phyloP scores from a whole-genome alignment of 2,888 invertebrate species.

The Drosophila sordidapex region DNA sequence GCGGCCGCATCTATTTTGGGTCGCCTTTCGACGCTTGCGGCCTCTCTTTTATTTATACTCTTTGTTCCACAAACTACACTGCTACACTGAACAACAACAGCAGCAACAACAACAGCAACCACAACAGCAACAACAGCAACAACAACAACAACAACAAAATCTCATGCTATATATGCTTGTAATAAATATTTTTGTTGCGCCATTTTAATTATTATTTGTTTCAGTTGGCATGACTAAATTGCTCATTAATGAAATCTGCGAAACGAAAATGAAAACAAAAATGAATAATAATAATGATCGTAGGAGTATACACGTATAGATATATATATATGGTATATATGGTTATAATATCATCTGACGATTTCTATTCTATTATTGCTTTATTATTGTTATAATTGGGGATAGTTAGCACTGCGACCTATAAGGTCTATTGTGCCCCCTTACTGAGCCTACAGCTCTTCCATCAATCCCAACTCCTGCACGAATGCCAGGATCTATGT shows the following conservation, averaged over 20 bases:
- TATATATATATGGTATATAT: neutral
- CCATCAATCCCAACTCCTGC: too few species aligned
- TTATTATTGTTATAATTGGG: neutral
- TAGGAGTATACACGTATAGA: neutral
- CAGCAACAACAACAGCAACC: neutral
- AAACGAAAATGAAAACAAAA: slow-evolving; percentile 5
- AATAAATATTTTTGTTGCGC: slow-evolving; percentile 44
- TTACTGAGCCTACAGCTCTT: too few species aligned
- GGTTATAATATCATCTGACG: too few species aligned
- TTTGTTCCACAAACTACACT: slow-evolving; percentile 2
- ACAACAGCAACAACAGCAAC: neutral
- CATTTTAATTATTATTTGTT: slow-evolving; percentile 37
- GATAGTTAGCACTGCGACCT: too few species aligned
- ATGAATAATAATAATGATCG: neutral
- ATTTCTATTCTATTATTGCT: neutral
- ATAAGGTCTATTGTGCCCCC: too few species aligned
- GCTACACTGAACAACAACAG: neutral
- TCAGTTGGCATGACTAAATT: slow-evolving; percentile 46
- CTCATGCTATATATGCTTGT: slow-evolving; percentile 29
- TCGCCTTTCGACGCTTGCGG: slow-evolving; percentile 39
- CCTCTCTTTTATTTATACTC: slow-evolving; percentile 39
- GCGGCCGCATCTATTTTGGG: slow-evolving; percentile 69
- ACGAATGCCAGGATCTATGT: too few species aligned
- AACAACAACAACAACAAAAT: slow-evolving; percentile 12
- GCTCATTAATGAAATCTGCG: slow-evolving; percentile 51